phyloP scores from a whole-genome alignment of 2,113 vertebrate species.

The Bufo bufo region DNA sequence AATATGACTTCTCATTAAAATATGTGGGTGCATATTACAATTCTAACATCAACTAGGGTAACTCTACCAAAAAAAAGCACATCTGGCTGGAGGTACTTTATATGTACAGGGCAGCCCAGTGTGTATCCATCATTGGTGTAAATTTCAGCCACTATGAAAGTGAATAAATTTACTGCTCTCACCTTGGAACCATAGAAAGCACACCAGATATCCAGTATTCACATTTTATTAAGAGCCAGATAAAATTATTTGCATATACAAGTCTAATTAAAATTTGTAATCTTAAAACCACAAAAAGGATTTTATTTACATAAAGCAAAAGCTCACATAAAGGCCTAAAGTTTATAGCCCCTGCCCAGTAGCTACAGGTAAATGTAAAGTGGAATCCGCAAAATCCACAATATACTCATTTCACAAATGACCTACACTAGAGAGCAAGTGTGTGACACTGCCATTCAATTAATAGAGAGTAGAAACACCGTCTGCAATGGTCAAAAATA shows the following conservation, averaged over 20 bases:
- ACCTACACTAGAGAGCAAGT: slow-evolving; percentile 19
- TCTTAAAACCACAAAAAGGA: slow-evolving; percentile 54
- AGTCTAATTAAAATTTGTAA: slow-evolving; percentile 53
- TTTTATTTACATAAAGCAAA: slow-evolving; percentile 48
- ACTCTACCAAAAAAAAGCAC: no score
- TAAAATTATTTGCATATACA: slow-evolving; percentile 54
- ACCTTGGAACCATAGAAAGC: not conserved
- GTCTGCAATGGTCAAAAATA: slow-evolving; percentile 16
- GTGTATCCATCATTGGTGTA: not conserved
- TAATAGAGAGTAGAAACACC: slow-evolving; percentile 7
- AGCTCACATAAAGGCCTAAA: slow-evolving; percentile 7
- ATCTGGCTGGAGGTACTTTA: no score
- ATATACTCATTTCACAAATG: slow-evolving; percentile 32
- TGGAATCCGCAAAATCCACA: slow-evolving; percentile 30
- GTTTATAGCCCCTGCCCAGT: slow-evolving; percentile 6
- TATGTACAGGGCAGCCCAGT: no score
- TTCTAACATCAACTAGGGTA: no score
- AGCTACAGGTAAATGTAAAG: slow-evolving; percentile 7
- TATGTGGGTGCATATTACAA: no score
- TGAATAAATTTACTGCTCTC: not conserved
- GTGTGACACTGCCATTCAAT: not conserved
- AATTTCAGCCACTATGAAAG: not conserved
- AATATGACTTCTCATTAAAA: no score
- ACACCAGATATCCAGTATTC: slow-evolving; percentile 27
- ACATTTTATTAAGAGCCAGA: slow-evolving; percentile 58